phyloP scores from a whole-genome alignment of 2,888 invertebrate genomes.

The Mythimna impura region DNA sequence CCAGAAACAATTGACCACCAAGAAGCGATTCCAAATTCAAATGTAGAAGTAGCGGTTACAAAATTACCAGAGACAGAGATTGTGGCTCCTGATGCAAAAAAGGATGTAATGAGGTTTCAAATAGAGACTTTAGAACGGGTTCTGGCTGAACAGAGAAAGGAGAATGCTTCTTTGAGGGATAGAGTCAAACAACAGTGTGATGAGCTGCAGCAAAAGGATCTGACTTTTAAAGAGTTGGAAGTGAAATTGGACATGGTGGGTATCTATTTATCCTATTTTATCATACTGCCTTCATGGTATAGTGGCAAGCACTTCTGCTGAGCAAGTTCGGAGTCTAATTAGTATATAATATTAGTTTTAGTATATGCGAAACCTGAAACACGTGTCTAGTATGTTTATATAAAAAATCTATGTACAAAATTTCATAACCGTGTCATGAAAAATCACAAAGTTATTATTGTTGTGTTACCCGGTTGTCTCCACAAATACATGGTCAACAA shows the following conservation, averaged over 20 bases:
- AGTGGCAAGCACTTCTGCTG: too few species aligned
- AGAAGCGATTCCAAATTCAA: constrained; percentile 50
- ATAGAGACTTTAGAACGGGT: constrained; percentile 82
- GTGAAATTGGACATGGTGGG: constrained; percentile 88
- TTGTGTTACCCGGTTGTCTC: too few species aligned
- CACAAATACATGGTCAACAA: too few species aligned
- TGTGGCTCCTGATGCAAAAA: constrained; percentile 65
- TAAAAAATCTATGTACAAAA: too few species aligned
- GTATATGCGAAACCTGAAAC: too few species aligned
- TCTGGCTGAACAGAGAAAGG: constrained; percentile 82
- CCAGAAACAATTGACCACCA: constrained; percentile 37
- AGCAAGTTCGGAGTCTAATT: too few species aligned
- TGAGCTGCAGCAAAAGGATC: constrained; percentile 82
- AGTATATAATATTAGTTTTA: too few species aligned
- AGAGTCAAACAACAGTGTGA: constrained; percentile 82
- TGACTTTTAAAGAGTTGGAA: constrained; percentile 85
- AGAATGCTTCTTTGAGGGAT: constrained; percentile 78
- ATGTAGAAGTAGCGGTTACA: constrained; percentile 30
- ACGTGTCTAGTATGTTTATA: too few species aligned
- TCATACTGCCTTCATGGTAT: too few species aligned
- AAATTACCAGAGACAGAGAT: constrained; percentile 48
- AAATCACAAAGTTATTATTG: too few species aligned
- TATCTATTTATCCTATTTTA: constrained; percentile 4
- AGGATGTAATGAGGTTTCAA: constrained; percentile 78
- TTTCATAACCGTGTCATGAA: too few species aligned